Evolutionary conservation across 2,113 vertebrate species (phyloP).

Genomic region (Caretta caretta): DNA sequence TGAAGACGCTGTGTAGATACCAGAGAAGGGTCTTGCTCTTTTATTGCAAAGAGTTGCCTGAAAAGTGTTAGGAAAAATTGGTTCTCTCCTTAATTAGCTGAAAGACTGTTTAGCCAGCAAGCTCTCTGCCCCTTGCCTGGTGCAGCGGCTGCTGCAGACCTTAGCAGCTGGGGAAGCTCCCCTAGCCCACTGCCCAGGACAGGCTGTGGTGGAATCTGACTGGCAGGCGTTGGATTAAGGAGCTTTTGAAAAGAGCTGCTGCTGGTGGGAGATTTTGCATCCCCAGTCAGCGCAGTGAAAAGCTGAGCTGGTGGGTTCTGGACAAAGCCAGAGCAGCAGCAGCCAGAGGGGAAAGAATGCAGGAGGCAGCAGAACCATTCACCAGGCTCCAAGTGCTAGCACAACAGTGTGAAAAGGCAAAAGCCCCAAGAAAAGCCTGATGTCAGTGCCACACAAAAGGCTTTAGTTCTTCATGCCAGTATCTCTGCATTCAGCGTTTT

Average conservation of each 20-base stretch:
- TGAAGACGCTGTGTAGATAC: not conserved
- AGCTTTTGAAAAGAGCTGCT: not conserved
- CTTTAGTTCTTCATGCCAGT: slow-evolving; percentile 47
- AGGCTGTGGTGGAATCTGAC: not conserved
- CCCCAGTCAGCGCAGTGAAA: slow-evolving; percentile 40
- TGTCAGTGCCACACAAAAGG: slow-evolving; percentile 56
- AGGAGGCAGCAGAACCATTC: slow-evolving; percentile 73
- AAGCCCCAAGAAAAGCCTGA: slow-evolving; percentile 64
- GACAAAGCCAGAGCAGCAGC: slow-evolving; percentile 59
- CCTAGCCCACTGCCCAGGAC: not conserved
- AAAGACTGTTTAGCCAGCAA: not conserved
- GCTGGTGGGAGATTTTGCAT: slow-evolving; percentile 1
- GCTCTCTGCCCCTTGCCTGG: not conserved
- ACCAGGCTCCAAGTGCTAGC: not conserved
- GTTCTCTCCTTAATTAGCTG: not conserved
- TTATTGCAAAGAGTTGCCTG: not conserved
- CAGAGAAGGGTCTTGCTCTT: not conserved
- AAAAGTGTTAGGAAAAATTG: not conserved
- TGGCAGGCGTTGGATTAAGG: not conserved
- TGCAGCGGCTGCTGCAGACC: not conserved
- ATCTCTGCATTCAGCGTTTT: slow-evolving; percentile 55
- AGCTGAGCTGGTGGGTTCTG: slow-evolving; percentile 69
- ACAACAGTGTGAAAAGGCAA: slow-evolving; percentile 55
- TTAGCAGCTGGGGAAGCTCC: not conserved
- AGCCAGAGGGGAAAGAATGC: slow-evolving; percentile 65